Evolutionary conservation across 2,888 invertebrate genomes (phyloP), one percentile per base, ranked within the genome.

Genomic region (Xestoiulus laeticollis): DNA sequence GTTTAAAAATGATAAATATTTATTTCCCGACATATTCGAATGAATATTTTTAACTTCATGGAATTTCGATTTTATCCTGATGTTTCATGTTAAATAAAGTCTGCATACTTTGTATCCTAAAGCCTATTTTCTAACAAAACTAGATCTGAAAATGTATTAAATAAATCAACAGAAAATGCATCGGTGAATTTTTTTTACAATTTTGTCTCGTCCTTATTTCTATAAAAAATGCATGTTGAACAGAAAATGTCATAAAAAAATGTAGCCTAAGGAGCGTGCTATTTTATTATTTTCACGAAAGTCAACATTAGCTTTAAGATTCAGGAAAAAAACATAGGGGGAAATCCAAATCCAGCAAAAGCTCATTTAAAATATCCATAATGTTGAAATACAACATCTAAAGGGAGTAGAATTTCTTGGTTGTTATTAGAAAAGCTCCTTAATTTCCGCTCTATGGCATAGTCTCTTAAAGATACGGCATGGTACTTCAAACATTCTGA

Each of bases 361-460:
- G 68, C 78, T 78, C 30, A 78, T 78, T 30, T 78, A 78, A 78
- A 30, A 78, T 26, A 78, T 12, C 30, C 30, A 78, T 30, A 78
- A 16, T 16, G 30, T 26, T 78, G 30, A 30, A 30, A 48, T 30
- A 78, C 30, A 32, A 30, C 78, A 78, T 78, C 14, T 14, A 78
- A 78, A 78, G 30, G 30, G 78, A 30, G 16, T 26, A 32, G 30
- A 78, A 78, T 30, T 32, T 26, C 30, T 30, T 78, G 30, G 78
- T 16, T 32, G 78, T 78, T 78, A 78, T 78, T 78, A 78, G 78
- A 78, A 78, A 59, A 78, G 30, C 68, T 68, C 10, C 78, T 32
- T 78, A 78, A 78, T 78, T 78, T 78, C 78, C 78, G 78, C 78
- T 78, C 16, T 78, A 30, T 16, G 12, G 26, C 68, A 8, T 5